Evolutionary conservation across 1,140 invertebrate species (phyloP), one percentile per base, ranked within the genome.

Genomic region (Nasonia vitripennis): DNA sequence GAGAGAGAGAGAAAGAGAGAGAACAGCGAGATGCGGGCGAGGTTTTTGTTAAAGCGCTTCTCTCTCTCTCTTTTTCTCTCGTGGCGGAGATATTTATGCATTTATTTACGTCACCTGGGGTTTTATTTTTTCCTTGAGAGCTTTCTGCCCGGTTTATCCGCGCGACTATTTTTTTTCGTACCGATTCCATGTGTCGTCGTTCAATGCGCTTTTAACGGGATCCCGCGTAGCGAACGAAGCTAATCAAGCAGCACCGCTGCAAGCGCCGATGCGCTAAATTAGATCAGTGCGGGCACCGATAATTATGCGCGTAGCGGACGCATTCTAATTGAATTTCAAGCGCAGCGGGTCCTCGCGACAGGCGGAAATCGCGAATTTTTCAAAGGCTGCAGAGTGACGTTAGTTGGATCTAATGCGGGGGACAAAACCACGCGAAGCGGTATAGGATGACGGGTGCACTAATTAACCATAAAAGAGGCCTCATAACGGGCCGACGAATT

Each of bases 381-480:
- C 41, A 45, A 45, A 45, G 41, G 1, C 5, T 7, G 37, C 6
- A 45, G 41, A 45, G 41, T 45, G 41, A 45, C 6, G 1, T 45
- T 23, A n/a, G 12, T 55, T 11, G 10, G 0, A 55, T 31, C 4
- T 41, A 27, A 55, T 37, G 34, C 55, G 4, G 2, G 55, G 20
- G 17, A 62, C 55, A n/a, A n/a, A 20, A 62, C 55, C 17, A 7
- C 55, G 17, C 4, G 17, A 14, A 55, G 11, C 20, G 55, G 17
- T 62, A 27, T 27, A 1, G 55, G 23, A 31, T 5, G 23, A 31
- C 70, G 9, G 11, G 14, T 71, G 27, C 27, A 17, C 23, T 14
- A 71, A 71, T 34, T 27, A 71, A 71, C 73, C 31, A 74, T 37
- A 74, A 74, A 74, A 41, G 73, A 74, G 73, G n/a, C 68, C 68